Evolutionary conservation across 2,888 invertebrate genomes (phyloP).

Genomic region (Phoenoteleia sp.): DNA sequence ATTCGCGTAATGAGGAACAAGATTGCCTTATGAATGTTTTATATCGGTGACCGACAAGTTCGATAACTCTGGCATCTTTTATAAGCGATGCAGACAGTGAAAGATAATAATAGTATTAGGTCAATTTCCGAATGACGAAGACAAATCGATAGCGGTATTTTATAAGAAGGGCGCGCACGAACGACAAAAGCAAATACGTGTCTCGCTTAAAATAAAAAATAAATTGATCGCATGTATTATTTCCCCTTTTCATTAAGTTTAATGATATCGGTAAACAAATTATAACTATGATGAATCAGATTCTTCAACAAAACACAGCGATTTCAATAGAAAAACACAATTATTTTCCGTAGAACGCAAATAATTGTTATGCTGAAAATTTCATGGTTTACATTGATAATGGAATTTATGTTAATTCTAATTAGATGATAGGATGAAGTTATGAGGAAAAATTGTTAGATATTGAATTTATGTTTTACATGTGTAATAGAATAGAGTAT

Average conservation of each 20-base stretch:
- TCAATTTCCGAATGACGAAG: constrained; percentile 69
- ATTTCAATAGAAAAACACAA: too few relatives aligned
- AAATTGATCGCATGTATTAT: constrained; percentile 43
- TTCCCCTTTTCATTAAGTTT: constrained; percentile 41
- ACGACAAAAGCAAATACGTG: constrained; percentile 60
- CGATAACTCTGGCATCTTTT: constrained; percentile 64
- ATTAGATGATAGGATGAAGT: too few relatives aligned
- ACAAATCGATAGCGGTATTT: constrained; percentile 65
- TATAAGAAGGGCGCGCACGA: constrained; percentile 36
- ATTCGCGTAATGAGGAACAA: constrained; percentile 61
- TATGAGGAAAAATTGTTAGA: too few relatives aligned
- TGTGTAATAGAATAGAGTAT: too few relatives aligned
- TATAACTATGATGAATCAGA: not conserved
- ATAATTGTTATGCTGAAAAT: too few relatives aligned
- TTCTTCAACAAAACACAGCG: too few relatives aligned
- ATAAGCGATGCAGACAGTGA: constrained; percentile 63
- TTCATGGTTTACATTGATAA: too few relatives aligned
- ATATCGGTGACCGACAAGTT: constrained; percentile 60
- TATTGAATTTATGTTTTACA: too few relatives aligned
- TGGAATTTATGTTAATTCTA: too few relatives aligned
- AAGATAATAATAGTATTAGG: constrained; percentile 69
- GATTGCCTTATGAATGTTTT: constrained; percentile 67
- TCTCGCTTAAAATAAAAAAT: constrained; percentile 44
- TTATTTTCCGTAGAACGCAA: too few relatives aligned
- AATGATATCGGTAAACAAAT: constrained; percentile 6